phyloP scores from a whole-genome alignment of 2,113 vertebrate species.

The Cryptotis parvus region DNA sequence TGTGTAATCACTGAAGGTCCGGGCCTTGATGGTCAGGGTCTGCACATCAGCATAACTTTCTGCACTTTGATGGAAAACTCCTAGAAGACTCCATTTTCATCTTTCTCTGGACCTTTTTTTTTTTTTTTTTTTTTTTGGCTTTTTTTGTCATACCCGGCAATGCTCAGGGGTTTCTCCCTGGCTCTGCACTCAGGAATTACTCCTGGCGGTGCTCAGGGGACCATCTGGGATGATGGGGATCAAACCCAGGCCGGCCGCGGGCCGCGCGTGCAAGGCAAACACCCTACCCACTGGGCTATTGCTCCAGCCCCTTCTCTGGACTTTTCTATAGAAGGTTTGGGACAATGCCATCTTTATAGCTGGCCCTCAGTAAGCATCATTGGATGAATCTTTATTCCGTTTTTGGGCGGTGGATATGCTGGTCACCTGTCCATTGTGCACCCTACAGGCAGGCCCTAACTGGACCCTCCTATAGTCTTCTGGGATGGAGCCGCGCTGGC shows the following conservation, averaged over 20 bases:
- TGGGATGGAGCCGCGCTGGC: neutral
- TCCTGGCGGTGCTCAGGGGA: too few relatives aligned
- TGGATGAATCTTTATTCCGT: neutral
- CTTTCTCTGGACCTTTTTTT: slow-evolving; percentile 17
- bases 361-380: neutral
- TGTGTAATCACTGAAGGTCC: neutral
- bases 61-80: neutral
- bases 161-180: too few relatives aligned
- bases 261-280: too few relatives aligned
- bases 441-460: neutral
- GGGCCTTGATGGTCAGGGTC: neutral
- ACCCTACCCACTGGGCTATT: too few relatives aligned
- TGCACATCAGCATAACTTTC: neutral
- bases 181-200: too few relatives aligned
- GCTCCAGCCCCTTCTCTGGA: slow-evolving; percentile 31
- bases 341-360: neutral
- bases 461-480: neutral
- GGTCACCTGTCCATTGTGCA: neutral
- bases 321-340: neutral
- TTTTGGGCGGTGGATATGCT: neutral
- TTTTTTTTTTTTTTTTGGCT: too few relatives aligned
- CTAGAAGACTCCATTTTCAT: slow-evolving; percentile 25
- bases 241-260: too few relatives aligned
- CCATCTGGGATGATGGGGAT: too few relatives aligned
- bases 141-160: too few relatives aligned